Evolutionary conservation across 2,888 invertebrate species (phyloP), one percentile per base, ranked within the genome.

Genomic region (Scrobipalpa costella): DNA sequence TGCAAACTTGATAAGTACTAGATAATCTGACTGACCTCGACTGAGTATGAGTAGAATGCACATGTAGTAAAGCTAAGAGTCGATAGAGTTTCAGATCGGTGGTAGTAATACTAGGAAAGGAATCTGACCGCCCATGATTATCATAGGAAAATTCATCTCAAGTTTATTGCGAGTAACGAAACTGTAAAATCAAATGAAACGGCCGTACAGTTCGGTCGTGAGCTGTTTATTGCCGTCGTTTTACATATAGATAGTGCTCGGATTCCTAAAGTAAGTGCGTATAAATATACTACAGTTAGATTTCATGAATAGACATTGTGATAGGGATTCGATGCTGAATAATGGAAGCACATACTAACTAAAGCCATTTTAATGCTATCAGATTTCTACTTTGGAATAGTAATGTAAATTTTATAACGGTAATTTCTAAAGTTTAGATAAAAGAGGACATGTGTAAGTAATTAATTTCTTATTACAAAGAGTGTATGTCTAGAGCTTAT

Each of bases 231-330:
- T 13, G 21, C 13, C 11, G 2, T 2, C 27, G 21, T 52, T 49
- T 52, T 52, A 52, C 50, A 52, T 21, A 21, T 52, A 21, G 21
- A 52, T 52, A 21, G 50, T 11, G 21, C 21, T 52, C 50, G 44
- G 15, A 27, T 52, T 21, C 19, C 19, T 21, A 11, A 11, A 21
- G 8, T 17, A 15, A 47, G 17, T 50, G 17, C 19, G 9, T 19
- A 50, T 17, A 8, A 19, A 50, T 17, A 50, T 19, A 50, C 9
- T 21, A 17, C 19, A 49, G 17, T 17, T 19, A 49, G 27, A 57
- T 57, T 38, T 57, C 40, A 40, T 52, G 21, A 52, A 52, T 52
- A 52, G 50, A 19, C 19, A 21, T 21, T 27, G 21, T 21, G n/a
- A 47, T 61, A 15, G 38, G 6, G 13, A 52, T 21, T 21, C 27